phyloP scores from a whole-genome alignment of 1,140 invertebrate genomes.

The Amyelois transitella region DNA sequence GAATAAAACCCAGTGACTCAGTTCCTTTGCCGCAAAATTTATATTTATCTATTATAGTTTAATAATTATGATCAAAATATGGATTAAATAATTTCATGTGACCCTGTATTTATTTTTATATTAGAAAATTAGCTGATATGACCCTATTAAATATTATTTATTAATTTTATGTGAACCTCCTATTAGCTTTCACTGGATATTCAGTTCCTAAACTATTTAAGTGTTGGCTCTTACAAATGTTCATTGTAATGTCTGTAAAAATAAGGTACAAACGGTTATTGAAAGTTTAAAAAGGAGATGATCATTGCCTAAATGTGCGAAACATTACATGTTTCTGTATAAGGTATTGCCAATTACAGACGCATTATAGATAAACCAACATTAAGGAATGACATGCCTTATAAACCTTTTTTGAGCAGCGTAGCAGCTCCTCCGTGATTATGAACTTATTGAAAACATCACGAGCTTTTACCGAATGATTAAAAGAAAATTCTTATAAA shows the following conservation, averaged over 20 bases:
- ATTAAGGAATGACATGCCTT: no score
- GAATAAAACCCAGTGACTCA: no score
- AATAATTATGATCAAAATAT: not conserved
- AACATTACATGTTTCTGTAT: no score
- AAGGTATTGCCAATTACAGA: no score
- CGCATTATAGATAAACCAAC: no score
- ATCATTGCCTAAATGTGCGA: no score
- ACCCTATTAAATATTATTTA: not conserved
- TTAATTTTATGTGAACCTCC: not conserved
- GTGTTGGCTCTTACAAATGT: not conserved
- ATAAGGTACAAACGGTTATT: no score
- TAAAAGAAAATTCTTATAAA: not conserved
- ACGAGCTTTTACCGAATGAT: no score
- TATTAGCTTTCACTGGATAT: not conserved
- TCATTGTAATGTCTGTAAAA: not conserved
- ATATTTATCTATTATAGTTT: not conserved
- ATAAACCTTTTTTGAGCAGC: no score
- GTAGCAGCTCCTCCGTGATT: no score
- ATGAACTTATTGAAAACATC: no score
- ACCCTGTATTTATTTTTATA: not conserved
- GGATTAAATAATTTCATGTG: not conserved
- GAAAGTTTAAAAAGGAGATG: no score
- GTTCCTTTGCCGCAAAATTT: not conserved
- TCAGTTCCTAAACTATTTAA: not conserved
- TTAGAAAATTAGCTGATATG: not conserved